Evolutionary conservation across 2,797 vertebrate genomes (phyloP).

Genomic region (Oryzias sinensis): DNA sequence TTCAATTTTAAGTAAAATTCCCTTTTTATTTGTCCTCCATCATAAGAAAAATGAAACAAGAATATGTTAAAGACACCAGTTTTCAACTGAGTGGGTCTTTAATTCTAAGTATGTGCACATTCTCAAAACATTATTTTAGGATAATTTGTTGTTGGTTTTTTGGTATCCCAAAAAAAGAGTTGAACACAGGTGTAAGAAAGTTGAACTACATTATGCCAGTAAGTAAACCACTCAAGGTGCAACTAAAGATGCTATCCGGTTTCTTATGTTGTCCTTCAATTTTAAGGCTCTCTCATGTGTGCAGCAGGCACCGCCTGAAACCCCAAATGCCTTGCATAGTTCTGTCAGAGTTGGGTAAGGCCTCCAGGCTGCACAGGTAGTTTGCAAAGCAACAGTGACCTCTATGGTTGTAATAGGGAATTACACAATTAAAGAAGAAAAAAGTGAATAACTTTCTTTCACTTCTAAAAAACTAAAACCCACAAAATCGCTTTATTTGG

Average conservation of each 20-base stretch:
- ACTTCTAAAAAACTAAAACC: neutral
- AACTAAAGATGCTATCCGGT: constrained; percentile 38
- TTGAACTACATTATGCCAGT: constrained; percentile 34
- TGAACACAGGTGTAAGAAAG: neutral
- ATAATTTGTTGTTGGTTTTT: neutral
- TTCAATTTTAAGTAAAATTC: no score
- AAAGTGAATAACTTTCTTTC: neutral
- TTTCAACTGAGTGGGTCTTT: no score
- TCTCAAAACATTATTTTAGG: no score
- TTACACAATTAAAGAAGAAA: constrained; percentile 32
- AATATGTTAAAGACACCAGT: no score
- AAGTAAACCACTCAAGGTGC: constrained; percentile 32
- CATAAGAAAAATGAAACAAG: no score
- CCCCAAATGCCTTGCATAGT: constrained; percentile 15
- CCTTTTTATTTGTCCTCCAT: no score
- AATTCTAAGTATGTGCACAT: no score
- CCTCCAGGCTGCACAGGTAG: constrained; percentile 25
- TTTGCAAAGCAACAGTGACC: constrained; percentile 83
- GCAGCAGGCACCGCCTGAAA: constrained; percentile 22
- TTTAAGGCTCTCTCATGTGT: constrained; percentile 22
- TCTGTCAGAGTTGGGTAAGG: constrained; percentile 4
- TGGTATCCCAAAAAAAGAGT: constrained; percentile 11
- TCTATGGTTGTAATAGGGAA: constrained; percentile 75
- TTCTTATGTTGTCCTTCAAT: constrained; percentile 8
- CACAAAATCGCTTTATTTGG: neutral